phyloP scores from a whole-genome alignment of 2,797 vertebrate genomes.

The Capromys pilorides region DNA sequence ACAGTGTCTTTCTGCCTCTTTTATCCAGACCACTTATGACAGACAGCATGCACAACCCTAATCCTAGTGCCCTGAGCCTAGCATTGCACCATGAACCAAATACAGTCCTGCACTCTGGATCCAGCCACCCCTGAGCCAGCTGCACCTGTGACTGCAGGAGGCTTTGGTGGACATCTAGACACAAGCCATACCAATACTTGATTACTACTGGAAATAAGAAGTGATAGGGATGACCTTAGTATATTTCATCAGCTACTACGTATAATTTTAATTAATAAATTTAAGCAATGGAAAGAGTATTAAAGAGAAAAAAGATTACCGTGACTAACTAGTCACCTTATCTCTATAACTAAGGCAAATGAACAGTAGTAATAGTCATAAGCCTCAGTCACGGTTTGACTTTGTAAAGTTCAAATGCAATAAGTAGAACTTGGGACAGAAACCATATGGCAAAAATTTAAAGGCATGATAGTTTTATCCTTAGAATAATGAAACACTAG shows the following conservation, averaged over 20 bases:
- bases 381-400: background rate
- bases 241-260: background rate
- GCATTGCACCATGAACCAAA: background rate
- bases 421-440: background rate
- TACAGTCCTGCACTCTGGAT: background rate
- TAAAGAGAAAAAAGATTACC: background rate
- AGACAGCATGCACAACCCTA: background rate
- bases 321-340: background rate
- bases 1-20: background rate
- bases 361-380: background rate
- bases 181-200: background rate
- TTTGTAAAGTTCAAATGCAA: conserved; percentile 8
- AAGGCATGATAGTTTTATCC: background rate
- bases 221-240: background rate
- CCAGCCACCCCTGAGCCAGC: background rate
- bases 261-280: background rate
- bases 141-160: background rate
- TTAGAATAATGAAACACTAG: background rate
- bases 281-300: background rate
- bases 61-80: background rate
- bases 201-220: background rate
- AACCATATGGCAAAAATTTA: background rate
- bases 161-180: background rate
- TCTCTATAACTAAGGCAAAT: background rate
- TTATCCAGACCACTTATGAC: background rate